Evolutionary conservation across 2,797 vertebrate species (phyloP).

Genomic region (Neosilurus mollespiculum): DNA sequence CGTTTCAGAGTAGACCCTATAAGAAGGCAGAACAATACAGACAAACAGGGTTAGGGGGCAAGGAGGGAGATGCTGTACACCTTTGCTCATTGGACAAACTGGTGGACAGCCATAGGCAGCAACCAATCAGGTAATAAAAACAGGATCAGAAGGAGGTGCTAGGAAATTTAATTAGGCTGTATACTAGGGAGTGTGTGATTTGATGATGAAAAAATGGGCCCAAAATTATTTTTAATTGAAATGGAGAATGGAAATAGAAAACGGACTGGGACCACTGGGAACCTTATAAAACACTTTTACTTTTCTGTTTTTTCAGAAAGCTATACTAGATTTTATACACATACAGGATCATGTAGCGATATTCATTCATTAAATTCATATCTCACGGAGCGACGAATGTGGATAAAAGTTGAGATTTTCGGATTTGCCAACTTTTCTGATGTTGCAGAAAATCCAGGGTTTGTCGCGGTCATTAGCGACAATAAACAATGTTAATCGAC

Average conservation of each 20-base stretch:
- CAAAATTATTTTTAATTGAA: not conserved
- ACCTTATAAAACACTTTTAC: not conserved
- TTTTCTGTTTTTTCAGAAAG: no score
- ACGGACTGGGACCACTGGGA: no score
- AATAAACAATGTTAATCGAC: no score
- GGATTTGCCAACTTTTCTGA: no score
- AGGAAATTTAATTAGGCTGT: conserved; percentile 73
- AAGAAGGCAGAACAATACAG: conserved; percentile 73
- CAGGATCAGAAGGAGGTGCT: conserved; percentile 67
- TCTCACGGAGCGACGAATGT: no score
- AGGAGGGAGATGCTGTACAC: conserved; percentile 78
- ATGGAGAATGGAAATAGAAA: not conserved
- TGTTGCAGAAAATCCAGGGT: no score
- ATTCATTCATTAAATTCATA: not conserved
- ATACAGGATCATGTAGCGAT: not conserved
- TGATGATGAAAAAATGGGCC: conserved; percentile 4
- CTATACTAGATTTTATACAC: not conserved
- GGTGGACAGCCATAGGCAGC: conserved; percentile 60
- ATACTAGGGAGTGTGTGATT: conserved; percentile 63
- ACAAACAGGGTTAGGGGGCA: conserved; percentile 87
- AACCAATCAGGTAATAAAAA: conserved; percentile 68
- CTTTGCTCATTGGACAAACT: conserved; percentile 60
- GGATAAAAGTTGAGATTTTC: no score
- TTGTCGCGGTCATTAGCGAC: no score
- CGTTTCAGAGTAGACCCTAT: conserved; percentile 97